Evolutionary conservation across 2,888 invertebrate genomes (phyloP).

Genomic region (Cryptocephalus primarius): DNA sequence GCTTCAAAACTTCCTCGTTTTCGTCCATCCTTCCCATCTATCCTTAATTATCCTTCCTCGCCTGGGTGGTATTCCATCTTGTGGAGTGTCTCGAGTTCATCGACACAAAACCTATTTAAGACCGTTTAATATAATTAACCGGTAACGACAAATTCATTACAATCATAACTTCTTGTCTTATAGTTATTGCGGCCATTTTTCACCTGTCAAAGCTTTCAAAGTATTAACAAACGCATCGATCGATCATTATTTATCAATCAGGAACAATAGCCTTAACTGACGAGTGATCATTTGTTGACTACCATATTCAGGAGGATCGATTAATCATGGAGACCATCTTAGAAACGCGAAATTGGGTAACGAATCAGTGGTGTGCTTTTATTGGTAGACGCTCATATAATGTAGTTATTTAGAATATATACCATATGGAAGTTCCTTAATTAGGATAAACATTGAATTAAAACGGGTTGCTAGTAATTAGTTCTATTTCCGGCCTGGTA

Average conservation of each 20-base stretch:
- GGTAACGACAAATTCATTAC: slow-evolving; percentile 14
- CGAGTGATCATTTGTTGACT: slow-evolving; percentile 18
- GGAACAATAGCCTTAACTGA: slow-evolving; percentile 8
- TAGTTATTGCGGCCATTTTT: slow-evolving; percentile 11
- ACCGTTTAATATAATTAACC: slow-evolving; percentile 11
- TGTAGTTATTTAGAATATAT: no score
- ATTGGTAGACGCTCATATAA: no score
- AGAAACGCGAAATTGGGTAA: no score
- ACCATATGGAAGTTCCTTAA: no score
- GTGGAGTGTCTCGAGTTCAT: slow-evolving; percentile 7
- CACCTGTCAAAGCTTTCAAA: slow-evolving; percentile 11
- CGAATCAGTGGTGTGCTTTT: no score
- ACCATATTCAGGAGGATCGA: slow-evolving; percentile 16
- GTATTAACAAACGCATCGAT: slow-evolving; percentile 12
- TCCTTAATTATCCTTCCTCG: background rate
- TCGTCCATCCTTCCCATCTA: no score
- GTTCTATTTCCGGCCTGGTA: no score
- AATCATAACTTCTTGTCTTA: slow-evolving; percentile 11
- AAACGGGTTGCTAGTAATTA: no score
- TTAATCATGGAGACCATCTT: slow-evolving; percentile 10
- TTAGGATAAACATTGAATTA: no score
- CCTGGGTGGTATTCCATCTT: slow-evolving; percentile 9
- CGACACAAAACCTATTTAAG: slow-evolving; percentile 9
- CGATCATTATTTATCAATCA: slow-evolving; percentile 19
- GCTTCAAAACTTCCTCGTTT: no score